These are phyloP conservation scores for chimpanzee (Pan troglodytes) DNA, from an alignment of 2,113 vertebrate species.

Conservation along the genomic window NHGRI_mPanTro3-v2.1_pri NC_072409.2:88989501-88990000, in stretches of 20 bases:
- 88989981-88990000: neutral
- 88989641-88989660: neutral
- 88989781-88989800: neutral
- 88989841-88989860: neutral
- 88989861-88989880: neutral
- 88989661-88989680: neutral
- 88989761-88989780: neutral
- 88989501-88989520: neutral
- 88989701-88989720: neutral
- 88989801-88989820: neutral
- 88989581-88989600: neutral
- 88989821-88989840: neutral
- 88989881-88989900: neutral
- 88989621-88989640: neutral
- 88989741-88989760: neutral
- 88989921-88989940: neutral
- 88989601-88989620: neutral
- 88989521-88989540: neutral
- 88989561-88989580: neutral
- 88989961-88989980: neutral
- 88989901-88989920: neutral
- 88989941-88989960: neutral
- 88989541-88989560: neutral
- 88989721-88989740: neutral
- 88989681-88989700: neutral